Conservation (phyloP, 2,113 vertebrate species). For the Channa argus region DNA sequence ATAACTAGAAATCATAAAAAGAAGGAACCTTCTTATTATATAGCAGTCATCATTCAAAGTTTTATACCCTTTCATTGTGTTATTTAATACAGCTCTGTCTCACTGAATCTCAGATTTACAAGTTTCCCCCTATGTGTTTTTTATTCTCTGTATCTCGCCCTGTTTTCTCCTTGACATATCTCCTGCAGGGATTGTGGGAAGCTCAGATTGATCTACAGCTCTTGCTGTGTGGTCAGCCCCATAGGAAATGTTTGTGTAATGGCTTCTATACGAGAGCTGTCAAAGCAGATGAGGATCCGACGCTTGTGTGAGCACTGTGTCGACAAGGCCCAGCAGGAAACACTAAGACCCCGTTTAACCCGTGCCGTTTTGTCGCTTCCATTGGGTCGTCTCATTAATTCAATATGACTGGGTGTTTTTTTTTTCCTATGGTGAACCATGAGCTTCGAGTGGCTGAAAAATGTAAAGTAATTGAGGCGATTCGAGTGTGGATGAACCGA, state of each 20-base stretch:
- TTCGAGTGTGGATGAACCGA: slow-evolving; percentile 26
- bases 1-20: background rate
- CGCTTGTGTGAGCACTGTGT: slow-evolving; percentile 37
- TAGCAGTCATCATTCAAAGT: background rate
- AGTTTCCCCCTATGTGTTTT: slow-evolving; percentile 11
- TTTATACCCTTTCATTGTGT: slow-evolving; percentile 1
- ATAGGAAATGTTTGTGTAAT: slow-evolving; percentile 74
- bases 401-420: slow-evolving; percentile 50
- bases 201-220: slow-evolving; percentile 68
- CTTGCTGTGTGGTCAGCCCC: slow-evolving; percentile 68
- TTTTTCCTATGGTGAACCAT: slow-evolving; percentile 40
- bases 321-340: slow-evolving; percentile 62
- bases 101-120: slow-evolving; percentile 20
- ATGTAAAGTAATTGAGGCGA: background rate
- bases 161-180: slow-evolving; percentile 38
- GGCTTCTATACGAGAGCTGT: slow-evolving; percentile 73
- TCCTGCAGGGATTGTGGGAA: slow-evolving; percentile 52
- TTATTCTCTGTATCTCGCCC: slow-evolving; percentile 6
- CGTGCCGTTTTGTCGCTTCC: slow-evolving; percentile 55
- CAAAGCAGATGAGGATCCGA: slow-evolving; percentile 69
- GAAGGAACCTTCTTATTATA: slow-evolving; percentile 1
- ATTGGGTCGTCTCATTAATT: slow-evolving; percentile 60
- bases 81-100: slow-evolving; percentile 2
- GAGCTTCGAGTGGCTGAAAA: slow-evolving; percentile 8
- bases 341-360: slow-evolving; percentile 63